phyloP scores from a whole-genome alignment of 2,888 invertebrate species.

The Phrixothrix hirtus region DNA sequence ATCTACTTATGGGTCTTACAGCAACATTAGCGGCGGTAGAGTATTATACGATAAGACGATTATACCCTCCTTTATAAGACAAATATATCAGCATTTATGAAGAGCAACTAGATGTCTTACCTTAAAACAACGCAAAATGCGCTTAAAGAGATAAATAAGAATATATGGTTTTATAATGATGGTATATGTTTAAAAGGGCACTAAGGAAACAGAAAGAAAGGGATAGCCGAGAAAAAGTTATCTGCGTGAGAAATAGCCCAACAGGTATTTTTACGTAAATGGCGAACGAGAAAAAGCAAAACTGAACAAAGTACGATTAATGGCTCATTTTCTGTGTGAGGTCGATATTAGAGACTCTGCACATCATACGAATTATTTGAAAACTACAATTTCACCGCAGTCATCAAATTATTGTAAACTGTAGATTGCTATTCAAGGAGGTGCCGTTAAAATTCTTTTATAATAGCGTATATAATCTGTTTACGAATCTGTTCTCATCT shows the following conservation, averaged over 20 bases:
- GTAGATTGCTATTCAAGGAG: constrained; percentile 10
- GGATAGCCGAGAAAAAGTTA: constrained; percentile 21
- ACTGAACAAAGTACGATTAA: constrained; percentile 25
- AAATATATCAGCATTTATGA: constrained; percentile 15
- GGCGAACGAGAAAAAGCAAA: constrained; percentile 18
- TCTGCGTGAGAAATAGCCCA: constrained; percentile 24
- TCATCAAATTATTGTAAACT: constrained; percentile 17
- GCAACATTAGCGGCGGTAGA: constrained; percentile 24
- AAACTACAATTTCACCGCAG: constrained; percentile 7
- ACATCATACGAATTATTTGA: constrained; percentile 5
- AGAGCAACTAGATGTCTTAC: constrained; percentile 10
- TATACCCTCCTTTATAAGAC: constrained; percentile 18
- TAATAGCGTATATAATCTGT: too few relatives aligned
- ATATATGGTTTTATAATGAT: constrained; percentile 48
- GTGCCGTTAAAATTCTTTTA: constrained; percentile 5
- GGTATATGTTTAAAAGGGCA: constrained; percentile 40
- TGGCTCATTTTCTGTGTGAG: constrained; percentile 16
- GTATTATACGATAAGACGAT: constrained; percentile 21
- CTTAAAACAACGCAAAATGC: constrained; percentile 26
- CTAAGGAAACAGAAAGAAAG: constrained; percentile 36
- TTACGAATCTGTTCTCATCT: neutral
- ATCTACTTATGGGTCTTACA: constrained; percentile 22
- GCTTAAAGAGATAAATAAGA: constrained; percentile 47
- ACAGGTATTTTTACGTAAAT: constrained; percentile 23
- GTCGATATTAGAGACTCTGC: constrained; percentile 5